Percentiles rank a stretch among this genome's conserved stretches.
Evolutionary conservation across 53 echinoderm and acorn worm genomes (phyloP).

Genomic region (Apostichopus leukothele): DNA sequence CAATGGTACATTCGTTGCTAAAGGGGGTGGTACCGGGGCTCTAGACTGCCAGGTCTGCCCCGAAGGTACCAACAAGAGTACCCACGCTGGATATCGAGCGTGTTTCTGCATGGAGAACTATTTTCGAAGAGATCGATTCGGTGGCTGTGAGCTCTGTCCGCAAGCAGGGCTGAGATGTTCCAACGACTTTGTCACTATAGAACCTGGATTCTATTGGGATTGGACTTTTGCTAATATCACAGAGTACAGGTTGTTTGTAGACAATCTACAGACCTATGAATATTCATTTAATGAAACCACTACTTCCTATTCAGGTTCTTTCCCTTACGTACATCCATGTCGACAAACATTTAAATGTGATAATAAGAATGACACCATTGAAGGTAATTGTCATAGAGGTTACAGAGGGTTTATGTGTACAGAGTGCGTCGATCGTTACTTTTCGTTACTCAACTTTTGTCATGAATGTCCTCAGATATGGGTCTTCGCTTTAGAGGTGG

Average conservation of each 20-base stretch:
- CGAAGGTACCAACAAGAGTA: slow-evolving; percentile 12
- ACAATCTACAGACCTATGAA: slow-evolving; percentile 1
- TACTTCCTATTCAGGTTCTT: not conserved
- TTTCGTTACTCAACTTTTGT: not conserved
- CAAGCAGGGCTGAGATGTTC: slow-evolving; percentile 4
- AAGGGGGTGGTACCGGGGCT: not conserved
- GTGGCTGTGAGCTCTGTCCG: slow-evolving; percentile 1
- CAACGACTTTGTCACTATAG: slow-evolving; percentile 9
- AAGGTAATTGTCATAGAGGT: not conserved
- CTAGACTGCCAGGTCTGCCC: slow-evolving; percentile 45
- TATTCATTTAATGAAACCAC: not conserved
- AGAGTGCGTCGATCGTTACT: not conserved
- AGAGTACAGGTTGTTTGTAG: slow-evolving; percentile 6
- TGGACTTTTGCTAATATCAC: not conserved
- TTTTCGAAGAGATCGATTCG: slow-evolving; percentile 26
- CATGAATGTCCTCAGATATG: not conserved
- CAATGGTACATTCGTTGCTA: slow-evolving; percentile 28
- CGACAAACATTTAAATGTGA: slow-evolving; percentile 5
- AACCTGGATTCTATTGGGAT: slow-evolving; percentile 18
- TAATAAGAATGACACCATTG: not conserved
- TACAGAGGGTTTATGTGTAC: slow-evolving; percentile 29
- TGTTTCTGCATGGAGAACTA: slow-evolving; percentile 27
- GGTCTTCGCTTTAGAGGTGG: not conserved
- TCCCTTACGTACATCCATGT: slow-evolving; percentile 11
- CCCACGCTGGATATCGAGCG: slow-evolving; percentile 27